Evolutionary conservation across 2,888 invertebrate species (phyloP), one percentile per base, ranked within the genome.

Genomic region (Chouioia cunea): DNA sequence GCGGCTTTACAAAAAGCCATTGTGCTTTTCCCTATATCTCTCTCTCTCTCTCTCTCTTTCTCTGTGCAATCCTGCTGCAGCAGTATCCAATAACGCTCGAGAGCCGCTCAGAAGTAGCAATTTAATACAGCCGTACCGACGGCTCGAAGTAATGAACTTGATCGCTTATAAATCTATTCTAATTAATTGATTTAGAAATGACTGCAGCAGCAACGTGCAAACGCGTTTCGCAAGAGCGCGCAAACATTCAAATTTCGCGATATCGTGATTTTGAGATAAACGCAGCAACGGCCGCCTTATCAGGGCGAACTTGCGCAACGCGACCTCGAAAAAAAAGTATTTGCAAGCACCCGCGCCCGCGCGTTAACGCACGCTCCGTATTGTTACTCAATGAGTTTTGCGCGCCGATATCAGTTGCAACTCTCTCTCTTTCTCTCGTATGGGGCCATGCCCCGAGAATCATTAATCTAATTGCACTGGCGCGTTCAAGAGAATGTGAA

Each of bases 391-490:
- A 56, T 36, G 36, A 56, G 14, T 22, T 4, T 14, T 4, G 22
- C 53, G 15, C 22, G 53, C 23, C 47, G 48, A 22, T 18, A 46
- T 15, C 46, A 43, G 47, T 44, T 56, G 8, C 47, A 23, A 2
- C 22, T 36, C 4, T 16, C 12, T n/a, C 20, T n/a, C n/a, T 20
- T 23, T 43, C 2, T 12, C 52, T 23, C 58, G 15, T n/a, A 15
- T 18, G 12, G 2, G 44, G 20, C 12, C n/a, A n/a, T 4, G 4
- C 10, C 36, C 48, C 27, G 22, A 18, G 44, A 50, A 58, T 64
- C 69, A 69, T 69, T 69, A 69, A 69, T 64, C 69, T 69, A 69
- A 69, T 69, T 69, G 64, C 69, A 16, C 27, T 27, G 2, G 36
- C 60, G 20, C 14, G 52, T 2, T 12, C 43, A 4, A 22, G 43